Percentiles rank a stretch among this genome's conserved stretches.
Evolutionary conservation across 2,797 vertebrate genomes (phyloP).

Genomic region (Trichosurus vulpecula): DNA sequence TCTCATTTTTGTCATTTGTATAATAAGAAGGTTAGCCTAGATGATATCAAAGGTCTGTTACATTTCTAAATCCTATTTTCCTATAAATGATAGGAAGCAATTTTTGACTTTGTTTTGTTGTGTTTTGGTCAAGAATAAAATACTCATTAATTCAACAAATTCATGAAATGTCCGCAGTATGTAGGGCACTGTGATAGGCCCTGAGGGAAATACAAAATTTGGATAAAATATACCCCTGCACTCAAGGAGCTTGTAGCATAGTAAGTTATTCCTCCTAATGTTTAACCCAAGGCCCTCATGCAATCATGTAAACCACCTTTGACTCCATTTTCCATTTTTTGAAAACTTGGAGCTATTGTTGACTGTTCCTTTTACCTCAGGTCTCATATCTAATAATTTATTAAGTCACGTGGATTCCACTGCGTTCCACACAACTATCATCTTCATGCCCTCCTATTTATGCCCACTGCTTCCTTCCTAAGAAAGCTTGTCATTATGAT

Average conservation of each 20-base stretch:
- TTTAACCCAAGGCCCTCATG: neutral
- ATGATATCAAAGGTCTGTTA: neutral
- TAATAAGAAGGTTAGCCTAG: neutral
- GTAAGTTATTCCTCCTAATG: neutral
- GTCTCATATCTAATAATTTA: neutral
- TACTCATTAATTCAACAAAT: neutral
- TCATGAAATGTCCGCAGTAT: neutral
- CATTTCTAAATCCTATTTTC: neutral
- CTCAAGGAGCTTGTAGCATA: neutral
- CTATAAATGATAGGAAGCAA: neutral
- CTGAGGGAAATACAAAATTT: neutral
- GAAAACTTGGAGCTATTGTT: neutral
- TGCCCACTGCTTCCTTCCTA: neutral
- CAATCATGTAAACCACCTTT: neutral
- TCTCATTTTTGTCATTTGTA: neutral
- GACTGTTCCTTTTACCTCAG: neutral
- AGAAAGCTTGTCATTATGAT: neutral
- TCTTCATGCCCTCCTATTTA: neutral
- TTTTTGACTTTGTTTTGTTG: neutral
- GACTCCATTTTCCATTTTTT: neutral
- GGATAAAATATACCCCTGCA: neutral
- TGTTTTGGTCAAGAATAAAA: neutral
- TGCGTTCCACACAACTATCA: neutral
- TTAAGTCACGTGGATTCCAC: neutral
- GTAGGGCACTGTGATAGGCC: neutral